Percentiles rank a stretch among this genome's conserved stretches.
Evolutionary conservation across 2,888 invertebrate genomes (phyloP).

Genomic region (Cosmia trapezina): DNA sequence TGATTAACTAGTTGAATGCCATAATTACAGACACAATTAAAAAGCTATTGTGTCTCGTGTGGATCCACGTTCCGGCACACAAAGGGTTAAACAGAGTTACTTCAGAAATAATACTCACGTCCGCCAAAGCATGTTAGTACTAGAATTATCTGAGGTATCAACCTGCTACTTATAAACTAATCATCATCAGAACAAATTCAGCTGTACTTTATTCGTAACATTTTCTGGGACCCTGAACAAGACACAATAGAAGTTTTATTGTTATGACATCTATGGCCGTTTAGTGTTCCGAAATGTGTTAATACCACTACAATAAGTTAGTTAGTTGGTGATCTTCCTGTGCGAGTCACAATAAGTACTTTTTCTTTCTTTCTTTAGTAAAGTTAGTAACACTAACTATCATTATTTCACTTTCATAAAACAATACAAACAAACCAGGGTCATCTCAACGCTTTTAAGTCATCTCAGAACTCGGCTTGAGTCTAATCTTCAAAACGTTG

Average conservation of each 20-base stretch:
- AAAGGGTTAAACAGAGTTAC: neutral
- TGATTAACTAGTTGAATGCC: too few relatives aligned
- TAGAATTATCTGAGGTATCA: neutral
- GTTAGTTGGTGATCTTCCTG: too few relatives aligned
- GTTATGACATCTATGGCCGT: too few relatives aligned
- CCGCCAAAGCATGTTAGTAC: neutral
- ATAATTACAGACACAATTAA: too few relatives aligned
- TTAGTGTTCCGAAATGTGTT: too few relatives aligned
- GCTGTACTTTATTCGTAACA: neutral
- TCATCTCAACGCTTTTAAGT: conserved; percentile 43
- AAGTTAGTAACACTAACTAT: neutral
- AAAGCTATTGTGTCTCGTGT: too few relatives aligned
- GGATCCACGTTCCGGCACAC: too few relatives aligned
- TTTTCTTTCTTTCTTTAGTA: too few relatives aligned
- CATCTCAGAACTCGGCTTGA: conserved; percentile 3
- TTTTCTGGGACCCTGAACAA: too few relatives aligned
- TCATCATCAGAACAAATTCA: neutral
- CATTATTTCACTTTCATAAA: neutral
- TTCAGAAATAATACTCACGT: neutral
- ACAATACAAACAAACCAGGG: conserved; percentile 6
- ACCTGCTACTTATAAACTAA: too few relatives aligned
- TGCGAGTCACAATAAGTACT: too few relatives aligned
- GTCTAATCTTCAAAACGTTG: conserved; percentile 32
- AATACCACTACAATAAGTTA: neutral
- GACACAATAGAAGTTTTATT: too few relatives aligned